Evolutionary conservation across 2,797 vertebrate species (phyloP), one percentile per base, ranked within the genome.

Genomic region (Zalophus californianus): DNA sequence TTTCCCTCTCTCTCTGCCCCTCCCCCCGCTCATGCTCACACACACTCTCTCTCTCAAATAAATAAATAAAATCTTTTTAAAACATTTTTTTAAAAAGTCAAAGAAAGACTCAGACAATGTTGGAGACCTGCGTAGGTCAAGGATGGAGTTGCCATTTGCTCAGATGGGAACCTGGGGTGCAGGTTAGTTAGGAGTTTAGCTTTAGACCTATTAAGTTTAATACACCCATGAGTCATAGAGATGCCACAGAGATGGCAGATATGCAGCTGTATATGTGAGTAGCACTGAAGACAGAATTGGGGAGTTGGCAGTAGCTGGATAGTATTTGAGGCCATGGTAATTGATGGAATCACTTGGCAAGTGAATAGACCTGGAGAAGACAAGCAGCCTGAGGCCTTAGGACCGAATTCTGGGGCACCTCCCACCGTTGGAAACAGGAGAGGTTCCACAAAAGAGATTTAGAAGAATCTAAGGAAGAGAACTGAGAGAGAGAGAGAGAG

Each of bases 121-220:
- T 44, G 73, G 78, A 73, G 16, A 27, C 32, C 62, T 21, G 44
- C 0, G 9, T 58, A 79, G 23, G 56, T 73, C 35, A 75, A 91
- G 14, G 50, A 52, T 14, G 15, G 68, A 68, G 15, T 14, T 75
- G 75, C 52, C 50, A 44, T 68, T 86, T 92, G 23, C 41, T 58
- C 21, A 94, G 50, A 90, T 7, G 23, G 44, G 52, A 85, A 54
- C 7, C 15, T 94, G 20, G 25, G 14, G 7, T 68, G 3, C 29
- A 82, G 66, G 41, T 54, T 97, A 80, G 18, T 82, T 29, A 73
- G 87, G 64, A 80, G 56, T 68, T 94, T 75, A 89, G 32, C 20
- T 62, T 88, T 70, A 89, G 50, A 52, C 14, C 23, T 23, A 38
- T 21, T 68, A 66, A 66, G 15, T 86, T 38, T 35, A 62, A 15